A percentile compares a stretch with the other conserved stretches of the same genome.
These are phyloP conservation scores for Ichneumoninae sp. DNA, from an alignment of 2,888 invertebrate species.

Conservation along the genomic window DNA sequence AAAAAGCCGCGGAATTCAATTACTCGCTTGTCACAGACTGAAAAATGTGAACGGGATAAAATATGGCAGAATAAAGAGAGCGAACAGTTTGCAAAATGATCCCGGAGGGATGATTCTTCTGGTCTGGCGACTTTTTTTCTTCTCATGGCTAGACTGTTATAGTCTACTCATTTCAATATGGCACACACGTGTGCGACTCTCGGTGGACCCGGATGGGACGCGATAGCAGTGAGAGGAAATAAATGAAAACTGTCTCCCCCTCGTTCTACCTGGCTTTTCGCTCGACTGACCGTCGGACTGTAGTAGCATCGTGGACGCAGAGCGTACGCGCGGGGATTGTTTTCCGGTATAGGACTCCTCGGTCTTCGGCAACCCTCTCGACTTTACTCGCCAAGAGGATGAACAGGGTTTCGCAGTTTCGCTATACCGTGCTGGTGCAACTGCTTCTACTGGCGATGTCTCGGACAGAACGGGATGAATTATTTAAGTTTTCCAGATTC, in stretches of 20 bases:
- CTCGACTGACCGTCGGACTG: slow-evolving; percentile 40
- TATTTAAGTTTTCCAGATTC: slow-evolving; percentile 68
- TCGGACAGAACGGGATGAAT: slow-evolving; percentile 67
- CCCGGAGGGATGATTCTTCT: slow-evolving; percentile 62
- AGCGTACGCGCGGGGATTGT: slow-evolving; percentile 57
- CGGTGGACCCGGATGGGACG: slow-evolving; percentile 53
- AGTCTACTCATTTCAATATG: slow-evolving; percentile 67
- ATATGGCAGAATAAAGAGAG: slow-evolving; percentile 55
- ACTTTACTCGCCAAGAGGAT: slow-evolving; percentile 44
- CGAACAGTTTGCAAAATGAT: slow-evolving; percentile 64
- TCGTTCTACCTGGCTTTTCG: slow-evolving; percentile 18
- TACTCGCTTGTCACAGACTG: slow-evolving; percentile 29
- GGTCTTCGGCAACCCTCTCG: slow-evolving; percentile 47
- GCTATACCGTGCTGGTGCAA: slow-evolving; percentile 23
- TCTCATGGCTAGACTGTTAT: slow-evolving; percentile 14
- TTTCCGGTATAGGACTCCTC: slow-evolving; percentile 61
- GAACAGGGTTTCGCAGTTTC: slow-evolving; percentile 8
- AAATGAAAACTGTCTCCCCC: slow-evolving; percentile 68
- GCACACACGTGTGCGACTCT: slow-evolving; percentile 65
- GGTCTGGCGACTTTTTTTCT: slow-evolving; percentile 54
- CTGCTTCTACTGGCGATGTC: slow-evolving; percentile 28
- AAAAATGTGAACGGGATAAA: slow-evolving; percentile 41
- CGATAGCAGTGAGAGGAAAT: slow-evolving; percentile 64
- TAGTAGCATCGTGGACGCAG: slow-evolving; percentile 33
- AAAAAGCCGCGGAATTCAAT: slow-evolving; percentile 38